Base-by-base conservation (phyloP, 1,140 invertebrate genomes). In the Scaptomyza graminum region DNA sequence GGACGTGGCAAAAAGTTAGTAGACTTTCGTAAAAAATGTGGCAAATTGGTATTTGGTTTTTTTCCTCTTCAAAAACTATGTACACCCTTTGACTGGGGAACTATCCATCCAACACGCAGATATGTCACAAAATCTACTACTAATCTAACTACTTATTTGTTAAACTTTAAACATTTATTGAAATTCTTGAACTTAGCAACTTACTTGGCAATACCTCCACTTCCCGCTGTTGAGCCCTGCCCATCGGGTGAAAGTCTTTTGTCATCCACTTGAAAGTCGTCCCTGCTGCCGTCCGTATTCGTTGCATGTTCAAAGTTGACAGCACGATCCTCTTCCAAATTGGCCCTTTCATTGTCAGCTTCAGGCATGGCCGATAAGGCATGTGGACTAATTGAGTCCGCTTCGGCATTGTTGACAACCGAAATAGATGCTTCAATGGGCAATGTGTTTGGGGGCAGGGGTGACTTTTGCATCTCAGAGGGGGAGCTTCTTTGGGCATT, bases 391-490 rank as follows among this genome's bases (percentile, higher is more conserved):
- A 37, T 59, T 7, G 70, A 49, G 12, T 73, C 51, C 12, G 60
- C 47, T 7, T 74, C 72, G 25, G 46, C 62, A 7, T 77, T 50
- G 50, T 91, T 88, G 34, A 91, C 13, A 1, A 91, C 90, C 0
- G 90, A 91, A 13, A 91, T 91, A 2, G 90, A 43, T 7, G 90
- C 87, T 57, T 91, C 90, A 39, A 91, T 91, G 13, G 90, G 90
- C 39, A 90, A 90, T 8, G 77, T 22, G 18, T 2, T 88, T 7
- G 90, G 79, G 0, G 90, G 85, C 52, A 85, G 52, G 0, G 90
- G 90, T 0, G 90, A 91, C 59, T 90, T 91, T 59, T 89, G 68
- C 11, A 57, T n/a, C 5, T 82, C 74, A 18, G 55, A 28, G 5
- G 57, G 51, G 0, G 67, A 66, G 15, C 51, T 69, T 18, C 68